phyloP scores from a whole-genome alignment of 1,140 invertebrate species.

The Lepidostoma basale region DNA sequence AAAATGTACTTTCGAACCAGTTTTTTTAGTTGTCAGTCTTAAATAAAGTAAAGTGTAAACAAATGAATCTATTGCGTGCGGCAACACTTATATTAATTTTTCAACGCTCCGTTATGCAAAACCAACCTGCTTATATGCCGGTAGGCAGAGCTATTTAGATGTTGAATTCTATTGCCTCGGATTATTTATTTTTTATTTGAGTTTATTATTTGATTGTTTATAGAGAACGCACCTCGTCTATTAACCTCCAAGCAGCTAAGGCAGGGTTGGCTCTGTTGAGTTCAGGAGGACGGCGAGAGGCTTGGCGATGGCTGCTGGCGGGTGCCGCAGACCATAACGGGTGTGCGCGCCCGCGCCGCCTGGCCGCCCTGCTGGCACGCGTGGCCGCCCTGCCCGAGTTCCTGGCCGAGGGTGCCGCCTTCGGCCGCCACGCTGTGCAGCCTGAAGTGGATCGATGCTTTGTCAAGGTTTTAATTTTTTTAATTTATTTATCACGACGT shows the following conservation, averaged over 20 bases:
- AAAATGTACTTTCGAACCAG: no score
- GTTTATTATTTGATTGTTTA: neutral
- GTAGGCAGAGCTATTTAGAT: no score
- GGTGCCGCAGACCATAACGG: conserved; percentile 71
- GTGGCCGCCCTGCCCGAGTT: conserved; percentile 62
- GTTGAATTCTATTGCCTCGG: no score
- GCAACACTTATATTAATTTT: no score
- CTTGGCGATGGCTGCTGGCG: conserved; percentile 69
- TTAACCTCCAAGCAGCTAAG: conserved; percentile 65
- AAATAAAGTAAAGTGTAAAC: no score
- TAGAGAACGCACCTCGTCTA: conserved; percentile 39
- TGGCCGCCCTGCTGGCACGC: conserved; percentile 63
- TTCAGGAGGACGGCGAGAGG: conserved; percentile 64
- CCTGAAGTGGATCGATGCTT: conserved; percentile 67
- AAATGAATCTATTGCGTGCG: no score
- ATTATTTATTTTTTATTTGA: neutral
- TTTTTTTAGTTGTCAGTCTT: no score
- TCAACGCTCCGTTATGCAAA: no score
- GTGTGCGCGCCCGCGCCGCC: conserved; percentile 63
- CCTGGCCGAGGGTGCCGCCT: conserved; percentile 63
- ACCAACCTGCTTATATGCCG: no score
- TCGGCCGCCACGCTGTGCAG: conserved; percentile 60
- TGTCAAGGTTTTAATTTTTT: conserved; percentile 59
- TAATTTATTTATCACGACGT: neutral
- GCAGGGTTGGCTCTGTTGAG: conserved; percentile 67